Percentiles rank a stretch among this genome's conserved stretches.
Conservation (phyloP, 2,797 vertebrate genomes). For the Melanotaenia maccullochi region DNA sequence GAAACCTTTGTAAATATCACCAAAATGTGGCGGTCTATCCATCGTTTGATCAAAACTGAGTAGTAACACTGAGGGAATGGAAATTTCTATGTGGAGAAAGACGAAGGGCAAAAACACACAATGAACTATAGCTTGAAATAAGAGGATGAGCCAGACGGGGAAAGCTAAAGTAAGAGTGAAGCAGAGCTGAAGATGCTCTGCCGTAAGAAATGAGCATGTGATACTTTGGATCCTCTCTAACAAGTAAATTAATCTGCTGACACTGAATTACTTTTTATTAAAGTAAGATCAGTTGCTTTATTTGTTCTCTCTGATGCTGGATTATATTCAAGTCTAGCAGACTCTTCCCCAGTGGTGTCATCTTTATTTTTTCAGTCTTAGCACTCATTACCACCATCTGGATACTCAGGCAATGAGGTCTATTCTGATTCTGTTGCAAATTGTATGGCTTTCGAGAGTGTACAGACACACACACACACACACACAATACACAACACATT, state of each 20-base stretch:
- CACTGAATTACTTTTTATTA: slow-evolving; percentile 63
- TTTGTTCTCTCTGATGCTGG: slow-evolving; percentile 30
- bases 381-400: slow-evolving; percentile 27
- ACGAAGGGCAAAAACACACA: slow-evolving; percentile 45
- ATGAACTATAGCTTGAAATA: slow-evolving; percentile 56
- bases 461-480: background rate
- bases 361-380: slow-evolving; percentile 54
- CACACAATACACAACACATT: background rate
- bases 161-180: slow-evolving; percentile 26
- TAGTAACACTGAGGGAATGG: slow-evolving; percentile 71
- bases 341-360: slow-evolving; percentile 34
- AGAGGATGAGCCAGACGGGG: slow-evolving; percentile 47
- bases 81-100: slow-evolving; percentile 56
- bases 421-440: slow-evolving; percentile 65
- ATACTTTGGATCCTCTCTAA: slow-evolving; percentile 20
- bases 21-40: slow-evolving; percentile 56
- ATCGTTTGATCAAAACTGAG: slow-evolving; percentile 55
- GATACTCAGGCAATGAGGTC: slow-evolving; percentile 12
- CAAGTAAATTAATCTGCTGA: slow-evolving; percentile 51
- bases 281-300: slow-evolving; percentile 63
- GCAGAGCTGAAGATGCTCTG: slow-evolving; percentile 22
- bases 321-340: slow-evolving; percentile 12
- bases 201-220: slow-evolving; percentile 34
- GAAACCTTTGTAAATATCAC: slow-evolving; percentile 73
- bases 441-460: slow-evolving; percentile 15